A percentile compares a stretch with the other conserved stretches of the same genome.
These are phyloP conservation scores for Phaethornis superciliosus DNA, from an alignment of 2,113 vertebrate genomes.

Conservation along the genomic window DNA sequence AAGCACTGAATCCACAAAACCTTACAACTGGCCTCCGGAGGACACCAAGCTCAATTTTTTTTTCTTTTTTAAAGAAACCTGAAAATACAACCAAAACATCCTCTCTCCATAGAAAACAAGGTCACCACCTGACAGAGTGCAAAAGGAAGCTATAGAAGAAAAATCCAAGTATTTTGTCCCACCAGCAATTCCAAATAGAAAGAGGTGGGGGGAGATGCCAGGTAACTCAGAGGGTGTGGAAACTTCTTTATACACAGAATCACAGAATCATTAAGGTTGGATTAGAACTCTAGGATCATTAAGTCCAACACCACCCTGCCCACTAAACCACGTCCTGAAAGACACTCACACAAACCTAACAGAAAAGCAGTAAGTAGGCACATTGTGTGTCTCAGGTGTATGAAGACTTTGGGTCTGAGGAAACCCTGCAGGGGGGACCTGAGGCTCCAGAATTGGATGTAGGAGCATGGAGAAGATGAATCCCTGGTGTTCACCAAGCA, in stretches of 20 bases:
- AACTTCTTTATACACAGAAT: background rate
- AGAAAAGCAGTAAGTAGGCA: background rate
- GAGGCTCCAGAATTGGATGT: background rate
- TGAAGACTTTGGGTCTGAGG: background rate
- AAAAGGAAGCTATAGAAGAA: rapidly evolving
- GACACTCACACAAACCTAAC: background rate
- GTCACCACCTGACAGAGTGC: background rate
- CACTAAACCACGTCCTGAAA: too few relatives aligned
- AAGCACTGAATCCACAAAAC: rapidly evolving
- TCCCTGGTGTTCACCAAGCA: rapidly evolving
- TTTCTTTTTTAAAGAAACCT: rapidly evolving
- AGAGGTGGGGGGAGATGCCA: rapidly evolving
- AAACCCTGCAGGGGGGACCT: background rate
- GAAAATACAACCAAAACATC: background rate
- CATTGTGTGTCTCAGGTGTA: rapidly evolving
- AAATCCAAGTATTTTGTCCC: background rate
- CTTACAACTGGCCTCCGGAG: background rate
- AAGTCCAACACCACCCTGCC: too few relatives aligned
- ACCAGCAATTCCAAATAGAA: background rate
- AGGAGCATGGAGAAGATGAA: background rate
- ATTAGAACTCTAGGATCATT: too few relatives aligned
- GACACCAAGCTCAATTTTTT: rapidly evolving
- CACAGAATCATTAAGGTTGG: too few relatives aligned
- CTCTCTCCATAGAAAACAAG: background rate
- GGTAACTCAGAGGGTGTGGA: rapidly evolving